Conservation (phyloP, 2,797 vertebrate genomes). For the Stomatorhinus walkeri region DNA sequence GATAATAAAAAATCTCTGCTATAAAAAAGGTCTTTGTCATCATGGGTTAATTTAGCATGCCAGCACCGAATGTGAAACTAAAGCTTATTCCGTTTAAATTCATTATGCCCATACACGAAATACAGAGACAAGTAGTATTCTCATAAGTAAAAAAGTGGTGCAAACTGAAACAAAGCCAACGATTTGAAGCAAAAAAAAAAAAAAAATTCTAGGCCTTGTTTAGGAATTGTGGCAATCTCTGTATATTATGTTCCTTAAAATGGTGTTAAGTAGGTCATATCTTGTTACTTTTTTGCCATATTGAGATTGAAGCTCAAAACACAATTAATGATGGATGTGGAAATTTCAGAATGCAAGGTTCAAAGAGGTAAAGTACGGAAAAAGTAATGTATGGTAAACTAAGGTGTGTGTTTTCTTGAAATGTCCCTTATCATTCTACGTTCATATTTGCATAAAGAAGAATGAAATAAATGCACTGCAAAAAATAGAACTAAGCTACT, state of each 20-base stretch:
- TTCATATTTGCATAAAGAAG: not conserved
- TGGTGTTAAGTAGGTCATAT: not conserved
- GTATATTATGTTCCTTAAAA: not conserved
- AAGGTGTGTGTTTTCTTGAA: not conserved
- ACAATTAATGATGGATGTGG: not conserved
- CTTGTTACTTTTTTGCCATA: not conserved
- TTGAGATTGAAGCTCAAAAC: not conserved
- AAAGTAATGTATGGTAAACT: not conserved
- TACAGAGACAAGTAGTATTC: not conserved
- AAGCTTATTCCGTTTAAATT: not conserved
- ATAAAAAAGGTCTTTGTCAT: not conserved
- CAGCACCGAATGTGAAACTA: not conserved
- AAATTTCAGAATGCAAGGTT: not conserved
- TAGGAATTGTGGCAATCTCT: not conserved
- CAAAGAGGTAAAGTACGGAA: not conserved
- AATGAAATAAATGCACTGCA: not conserved
- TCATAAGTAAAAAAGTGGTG: not conserved
- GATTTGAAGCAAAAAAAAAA: not conserved
- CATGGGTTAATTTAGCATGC: not conserved
- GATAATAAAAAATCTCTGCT: not conserved
- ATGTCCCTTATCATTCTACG: not conserved
- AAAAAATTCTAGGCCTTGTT: not conserved
- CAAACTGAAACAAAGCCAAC: not conserved
- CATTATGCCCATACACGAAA: not conserved
- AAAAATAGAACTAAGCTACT: not conserved